Percentiles rank a stretch among this genome's conserved stretches.
Conservation (phyloP, 2,113 vertebrate genomes). For the Eulemur rufifrons region DNA sequence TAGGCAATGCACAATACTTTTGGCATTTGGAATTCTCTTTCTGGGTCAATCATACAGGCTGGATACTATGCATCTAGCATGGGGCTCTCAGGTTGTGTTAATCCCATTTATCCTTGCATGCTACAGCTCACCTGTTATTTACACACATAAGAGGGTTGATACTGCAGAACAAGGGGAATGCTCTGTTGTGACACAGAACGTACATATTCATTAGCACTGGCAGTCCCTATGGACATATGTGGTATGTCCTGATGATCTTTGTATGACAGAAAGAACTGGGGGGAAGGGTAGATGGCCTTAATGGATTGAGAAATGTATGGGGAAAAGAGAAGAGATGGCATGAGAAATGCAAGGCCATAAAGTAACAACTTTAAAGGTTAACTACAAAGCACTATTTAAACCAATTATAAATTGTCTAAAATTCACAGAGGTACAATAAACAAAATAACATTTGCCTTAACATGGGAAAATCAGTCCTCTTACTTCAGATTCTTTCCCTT, state of each 20-base stretch:
- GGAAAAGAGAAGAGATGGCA: slow-evolving; percentile 35
- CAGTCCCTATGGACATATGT: slow-evolving; percentile 79
- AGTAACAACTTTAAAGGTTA: slow-evolving; percentile 68
- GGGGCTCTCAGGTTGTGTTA: slow-evolving; percentile 79
- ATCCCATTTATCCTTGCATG: slow-evolving; percentile 82
- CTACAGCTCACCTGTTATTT: slow-evolving; percentile 85
- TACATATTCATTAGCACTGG: slow-evolving; percentile 85
- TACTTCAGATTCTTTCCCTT: slow-evolving; percentile 59
- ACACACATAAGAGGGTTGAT: slow-evolving; percentile 83
- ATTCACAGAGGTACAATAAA: slow-evolving; percentile 36
- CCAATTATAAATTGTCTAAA: slow-evolving; percentile 51
- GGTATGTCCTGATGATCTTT: slow-evolving; percentile 83
- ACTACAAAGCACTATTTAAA: slow-evolving; percentile 39
- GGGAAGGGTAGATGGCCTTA: slow-evolving; percentile 78
- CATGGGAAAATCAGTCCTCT: background rate
- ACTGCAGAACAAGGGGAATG: slow-evolving; percentile 81
- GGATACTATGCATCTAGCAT: slow-evolving; percentile 61
- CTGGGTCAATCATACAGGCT: slow-evolving; percentile 51
- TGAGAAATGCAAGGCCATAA: slow-evolving; percentile 49
- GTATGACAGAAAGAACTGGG: slow-evolving; percentile 79
- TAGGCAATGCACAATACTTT: slow-evolving; percentile 35
- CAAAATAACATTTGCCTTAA: slow-evolving; percentile 29
- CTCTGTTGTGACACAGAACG: slow-evolving; percentile 83
- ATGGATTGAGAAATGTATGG: slow-evolving; percentile 75
- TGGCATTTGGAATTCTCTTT: slow-evolving; percentile 63